Base-by-base conservation (phyloP, 2,888 invertebrate genomes). In the Drosophila prostipennis region DNA sequence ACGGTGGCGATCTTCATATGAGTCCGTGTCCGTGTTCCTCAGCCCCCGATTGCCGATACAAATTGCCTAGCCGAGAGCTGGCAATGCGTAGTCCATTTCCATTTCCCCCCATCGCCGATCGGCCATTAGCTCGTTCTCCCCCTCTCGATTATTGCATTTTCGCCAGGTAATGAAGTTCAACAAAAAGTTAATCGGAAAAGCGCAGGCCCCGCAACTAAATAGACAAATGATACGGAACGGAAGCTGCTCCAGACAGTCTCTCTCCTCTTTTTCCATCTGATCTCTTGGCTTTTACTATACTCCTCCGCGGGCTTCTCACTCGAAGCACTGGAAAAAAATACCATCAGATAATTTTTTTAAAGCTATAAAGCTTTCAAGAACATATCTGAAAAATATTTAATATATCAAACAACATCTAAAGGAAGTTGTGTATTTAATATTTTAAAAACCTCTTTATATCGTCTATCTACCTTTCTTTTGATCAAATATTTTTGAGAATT, bases 171-270 rank as follows among this genome's bases (percentile, higher is more conserved):
- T 84, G 85, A 88, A 84, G 89, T 88, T 85, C 84, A 88, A 77
- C 86, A 80, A 89, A 85, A 89, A 89, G 89, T 89, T 89, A 88
- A 88, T 88, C 88, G 83, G 89, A 89, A 88, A 89, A 81, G 77
- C 81, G 70, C 84, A 81, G 77, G 80, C 80, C 72, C 87, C 88
- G 84, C 89, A 86, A 80, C 84, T 82, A 83, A 85, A 87, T 81
- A 89, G 90, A 90, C 87, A 88, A 90, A 90, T 90, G 90, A 90
- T 85, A 86, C 89, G 91, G 91, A 91, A 90, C 90, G 90, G 90
- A 90, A 90, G 90, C 90, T 84, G 79, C 76, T 78, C 78, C 29
- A 52, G 57, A 57, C 57, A 57, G 57, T 42, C 43, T 34, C 46
- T 32, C 48, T 51, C 13, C 45, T 36, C 34, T 5, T 42, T 34